Conservation (phyloP, 2,888 invertebrate species). For the Caenorhabditis plicata region DNA sequence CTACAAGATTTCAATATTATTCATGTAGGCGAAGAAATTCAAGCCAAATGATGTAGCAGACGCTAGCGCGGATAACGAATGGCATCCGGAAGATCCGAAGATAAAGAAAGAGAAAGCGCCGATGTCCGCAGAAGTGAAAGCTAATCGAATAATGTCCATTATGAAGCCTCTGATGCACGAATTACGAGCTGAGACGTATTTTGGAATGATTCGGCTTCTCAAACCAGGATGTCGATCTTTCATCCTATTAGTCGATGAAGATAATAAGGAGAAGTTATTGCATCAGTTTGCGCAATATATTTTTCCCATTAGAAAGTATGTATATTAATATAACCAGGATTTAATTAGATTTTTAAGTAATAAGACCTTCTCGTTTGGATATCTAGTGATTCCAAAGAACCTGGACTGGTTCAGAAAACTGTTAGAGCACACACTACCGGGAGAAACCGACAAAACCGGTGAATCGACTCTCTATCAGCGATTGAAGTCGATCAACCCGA, state of each 20-base stretch:
- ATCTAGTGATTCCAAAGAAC: constrained; percentile 87
- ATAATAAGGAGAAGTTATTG: constrained; percentile 82
- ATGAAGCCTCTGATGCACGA: constrained; percentile 77
- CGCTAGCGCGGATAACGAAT: constrained; percentile 31
- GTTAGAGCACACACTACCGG: constrained; percentile 80
- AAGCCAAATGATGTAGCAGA: constrained; percentile 27
- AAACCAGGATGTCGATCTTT: constrained; percentile 88
- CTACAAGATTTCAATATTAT: too few species aligned
- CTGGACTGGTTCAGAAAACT: constrained; percentile 89
- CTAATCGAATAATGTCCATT: constrained; percentile 21
- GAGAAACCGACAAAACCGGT: constrained; percentile 17
- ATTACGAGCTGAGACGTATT: constrained; percentile 88
- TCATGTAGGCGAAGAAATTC: constrained; percentile 1
- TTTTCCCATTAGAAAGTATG: constrained; percentile 91
- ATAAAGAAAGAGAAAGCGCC: constrained; percentile 24
- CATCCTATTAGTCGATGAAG: constrained; percentile 83
- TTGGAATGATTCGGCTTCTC: constrained; percentile 84
- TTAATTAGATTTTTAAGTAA: constrained; percentile 73
- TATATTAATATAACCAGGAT: not conserved
- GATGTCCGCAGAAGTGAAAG: not conserved
- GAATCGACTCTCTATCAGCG: constrained; percentile 38
- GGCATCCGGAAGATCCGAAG: constrained; percentile 64
- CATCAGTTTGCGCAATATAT: constrained; percentile 89
- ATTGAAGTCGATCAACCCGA: constrained; percentile 78
- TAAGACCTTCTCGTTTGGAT: constrained; percentile 92